phyloP scores from a whole-genome alignment of 2,113 vertebrate genomes.

The Empidonax traillii region DNA sequence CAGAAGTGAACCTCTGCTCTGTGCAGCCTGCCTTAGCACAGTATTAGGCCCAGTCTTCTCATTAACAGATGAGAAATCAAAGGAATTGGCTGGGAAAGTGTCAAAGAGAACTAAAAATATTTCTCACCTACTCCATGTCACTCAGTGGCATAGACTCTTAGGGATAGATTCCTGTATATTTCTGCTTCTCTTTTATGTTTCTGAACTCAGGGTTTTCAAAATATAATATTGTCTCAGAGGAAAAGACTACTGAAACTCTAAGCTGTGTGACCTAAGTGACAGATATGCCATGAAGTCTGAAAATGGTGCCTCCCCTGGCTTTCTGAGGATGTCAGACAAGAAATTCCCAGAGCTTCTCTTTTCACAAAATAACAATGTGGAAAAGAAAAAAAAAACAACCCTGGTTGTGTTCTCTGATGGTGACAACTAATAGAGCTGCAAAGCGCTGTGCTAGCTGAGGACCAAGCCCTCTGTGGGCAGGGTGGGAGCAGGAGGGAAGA shows the following conservation, averaged over 20 bases:
- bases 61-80: background rate
- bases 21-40: background rate
- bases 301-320: background rate
- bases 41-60: background rate
- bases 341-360: background rate
- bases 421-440: background rate
- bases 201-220: background rate
- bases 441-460: background rate
- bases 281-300: background rate
- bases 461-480: background rate
- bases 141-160: background rate
- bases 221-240: background rate
- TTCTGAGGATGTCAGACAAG: background rate
- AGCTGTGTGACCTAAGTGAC: background rate
- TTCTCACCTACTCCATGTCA: background rate
- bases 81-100: background rate
- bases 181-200: background rate
- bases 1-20: background rate
- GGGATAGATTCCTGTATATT: background rate
- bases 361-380: background rate
- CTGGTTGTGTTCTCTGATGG: background rate
- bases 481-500: background rate
- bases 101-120: background rate
- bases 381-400: background rate
- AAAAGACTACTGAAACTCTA: background rate